Evolutionary conservation across 2,888 invertebrate species (phyloP).

Genomic region (Subacronicta megacephala): DNA sequence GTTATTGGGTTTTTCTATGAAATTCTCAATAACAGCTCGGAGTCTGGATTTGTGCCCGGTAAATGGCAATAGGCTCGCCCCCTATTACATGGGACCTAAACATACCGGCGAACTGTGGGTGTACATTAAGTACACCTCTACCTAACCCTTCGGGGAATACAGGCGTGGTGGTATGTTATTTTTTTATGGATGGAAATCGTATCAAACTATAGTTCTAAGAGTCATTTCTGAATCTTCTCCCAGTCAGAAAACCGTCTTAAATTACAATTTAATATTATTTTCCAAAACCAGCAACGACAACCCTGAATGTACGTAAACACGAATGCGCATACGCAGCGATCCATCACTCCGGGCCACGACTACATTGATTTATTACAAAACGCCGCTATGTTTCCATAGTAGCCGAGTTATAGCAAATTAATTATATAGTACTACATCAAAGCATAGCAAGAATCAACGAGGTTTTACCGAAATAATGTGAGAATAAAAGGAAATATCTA

Average conservation of each 20-base stretch:
- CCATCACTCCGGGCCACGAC: constrained; percentile 68
- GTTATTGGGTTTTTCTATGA: too few relatives aligned
- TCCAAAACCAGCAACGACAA: constrained; percentile 26
- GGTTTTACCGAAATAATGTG: constrained; percentile 15
- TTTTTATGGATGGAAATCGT: too few relatives aligned
- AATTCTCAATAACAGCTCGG: too few relatives aligned
- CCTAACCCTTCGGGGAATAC: too few relatives aligned
- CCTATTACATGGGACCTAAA: too few relatives aligned
- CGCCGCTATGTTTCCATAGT: constrained; percentile 57
- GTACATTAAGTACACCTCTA: too few relatives aligned
- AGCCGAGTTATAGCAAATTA: constrained; percentile 66
- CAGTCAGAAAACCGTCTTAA: not conserved
- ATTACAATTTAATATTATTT: not conserved
- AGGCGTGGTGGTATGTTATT: too few relatives aligned
- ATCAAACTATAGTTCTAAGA: too few relatives aligned
- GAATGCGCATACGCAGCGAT: constrained; percentile 63
- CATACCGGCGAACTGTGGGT: too few relatives aligned
- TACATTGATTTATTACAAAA: constrained; percentile 69
- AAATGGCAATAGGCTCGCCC: too few relatives aligned
- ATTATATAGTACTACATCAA: constrained; percentile 51
- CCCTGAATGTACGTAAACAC: constrained; percentile 46
- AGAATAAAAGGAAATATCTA: not conserved
- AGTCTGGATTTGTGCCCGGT: too few relatives aligned
- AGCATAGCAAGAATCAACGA: constrained; percentile 17
- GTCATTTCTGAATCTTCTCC: too few relatives aligned